Conservation (phyloP, 2,113 vertebrate genomes). For the Tonatia bakeri region DNA sequence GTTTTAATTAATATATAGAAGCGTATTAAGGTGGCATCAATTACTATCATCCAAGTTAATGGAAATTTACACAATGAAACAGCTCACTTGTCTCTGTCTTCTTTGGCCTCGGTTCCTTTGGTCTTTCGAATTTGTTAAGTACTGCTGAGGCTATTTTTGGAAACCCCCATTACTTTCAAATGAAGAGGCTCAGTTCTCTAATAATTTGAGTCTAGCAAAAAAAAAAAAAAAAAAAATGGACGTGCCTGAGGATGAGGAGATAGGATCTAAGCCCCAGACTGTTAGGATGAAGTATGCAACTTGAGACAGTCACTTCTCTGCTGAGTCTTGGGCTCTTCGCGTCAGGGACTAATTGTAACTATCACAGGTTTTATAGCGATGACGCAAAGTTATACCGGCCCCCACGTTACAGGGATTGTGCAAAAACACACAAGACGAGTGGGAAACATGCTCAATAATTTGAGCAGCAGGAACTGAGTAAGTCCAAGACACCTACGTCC, state of each 20-base stretch:
- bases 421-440: background rate
- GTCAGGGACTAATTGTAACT: background rate
- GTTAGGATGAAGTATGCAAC: background rate
- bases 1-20: conserved; percentile 74
- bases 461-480: background rate
- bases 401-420: background rate
- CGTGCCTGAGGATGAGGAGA: background rate
- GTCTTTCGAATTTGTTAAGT: conserved; percentile 49
- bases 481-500: background rate
- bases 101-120: background rate
- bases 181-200: conserved; percentile 19
- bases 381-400: background rate
- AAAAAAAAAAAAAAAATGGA: background rate
- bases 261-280: background rate
- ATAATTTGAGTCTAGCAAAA: background rate
- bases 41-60: conserved; percentile 46
- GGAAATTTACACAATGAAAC: background rate
- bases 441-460: background rate
- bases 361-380: background rate
- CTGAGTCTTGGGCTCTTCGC: background rate
- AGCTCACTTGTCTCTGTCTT: background rate
- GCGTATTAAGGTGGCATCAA: conserved; percentile 13
- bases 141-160: conserved; percentile 3
- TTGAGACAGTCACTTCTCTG: background rate
- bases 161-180: conserved; percentile 42